These are phyloP conservation scores for Poeciliopsis turrubarensis DNA, from an alignment of 2,113 vertebrate species.

Conservation along the genomic window DNA sequence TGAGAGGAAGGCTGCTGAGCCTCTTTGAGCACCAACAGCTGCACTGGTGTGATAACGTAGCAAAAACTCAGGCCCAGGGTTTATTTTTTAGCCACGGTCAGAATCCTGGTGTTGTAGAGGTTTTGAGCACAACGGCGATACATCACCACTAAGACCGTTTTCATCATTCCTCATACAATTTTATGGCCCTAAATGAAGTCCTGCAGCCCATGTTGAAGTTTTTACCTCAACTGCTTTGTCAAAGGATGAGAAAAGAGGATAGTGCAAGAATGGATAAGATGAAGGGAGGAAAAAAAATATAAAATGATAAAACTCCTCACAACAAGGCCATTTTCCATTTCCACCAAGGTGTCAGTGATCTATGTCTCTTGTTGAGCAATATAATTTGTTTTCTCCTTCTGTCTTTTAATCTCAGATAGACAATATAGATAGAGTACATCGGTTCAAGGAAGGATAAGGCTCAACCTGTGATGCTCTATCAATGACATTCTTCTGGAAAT, in stretches of 20 bases:
- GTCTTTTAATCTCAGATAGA: constrained; percentile 60
- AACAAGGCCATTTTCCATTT: constrained; percentile 44
- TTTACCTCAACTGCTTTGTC: constrained; percentile 35
- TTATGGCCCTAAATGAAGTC: constrained; percentile 56
- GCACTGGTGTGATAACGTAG: constrained; percentile 70
- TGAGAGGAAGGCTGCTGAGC: constrained; percentile 39
- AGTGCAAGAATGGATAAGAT: constrained; percentile 7
- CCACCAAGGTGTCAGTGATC: constrained; percentile 59
- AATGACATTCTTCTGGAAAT: constrained; percentile 45
- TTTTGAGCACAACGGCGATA: constrained; percentile 31
- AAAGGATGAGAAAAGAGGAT: constrained; percentile 28
- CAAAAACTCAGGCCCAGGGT: constrained; percentile 46
- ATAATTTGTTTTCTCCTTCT: constrained; percentile 35
- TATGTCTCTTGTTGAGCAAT: constrained; percentile 51
- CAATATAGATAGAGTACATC: constrained; percentile 54
- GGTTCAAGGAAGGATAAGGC: constrained; percentile 46
- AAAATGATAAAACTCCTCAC: constrained; percentile 20
- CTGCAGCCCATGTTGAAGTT: constrained; percentile 36
- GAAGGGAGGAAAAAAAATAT: constrained; percentile 7
- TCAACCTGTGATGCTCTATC: constrained; percentile 41
- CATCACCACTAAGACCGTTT: constrained; percentile 38
- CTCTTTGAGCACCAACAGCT: constrained; percentile 62
- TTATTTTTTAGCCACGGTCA: constrained; percentile 52
- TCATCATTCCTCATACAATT: constrained; percentile 49
- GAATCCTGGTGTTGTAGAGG: constrained; percentile 42